Conservation (phyloP, 2,113 vertebrate species). For the Pterocles burchelli region DNA sequence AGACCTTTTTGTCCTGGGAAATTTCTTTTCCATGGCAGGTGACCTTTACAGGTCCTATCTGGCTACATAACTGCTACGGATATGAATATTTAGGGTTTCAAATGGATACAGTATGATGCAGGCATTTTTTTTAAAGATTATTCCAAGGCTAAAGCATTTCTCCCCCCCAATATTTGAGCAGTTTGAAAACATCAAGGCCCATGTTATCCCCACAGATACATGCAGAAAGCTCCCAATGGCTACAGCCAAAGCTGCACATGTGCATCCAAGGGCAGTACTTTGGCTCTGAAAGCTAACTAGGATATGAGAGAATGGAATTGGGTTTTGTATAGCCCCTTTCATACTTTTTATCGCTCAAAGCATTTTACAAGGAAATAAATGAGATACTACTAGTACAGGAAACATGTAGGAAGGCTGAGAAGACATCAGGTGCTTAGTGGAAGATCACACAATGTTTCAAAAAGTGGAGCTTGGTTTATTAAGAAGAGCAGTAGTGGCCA, state of each 20-base stretch:
- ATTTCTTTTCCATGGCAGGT: constrained; percentile 36
- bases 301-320: neutral
- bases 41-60: constrained; percentile 39
- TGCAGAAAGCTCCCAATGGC: neutral
- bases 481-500: neutral
- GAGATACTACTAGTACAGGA: neutral
- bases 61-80: neutral
- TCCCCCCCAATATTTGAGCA: neutral
- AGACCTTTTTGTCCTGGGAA: constrained; percentile 34
- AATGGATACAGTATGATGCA: neutral
- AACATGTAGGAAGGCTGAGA: neutral
- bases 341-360: neutral
- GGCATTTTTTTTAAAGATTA: constrained; percentile 36
- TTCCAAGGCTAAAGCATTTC: neutral
- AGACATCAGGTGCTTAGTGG: neutral
- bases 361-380: neutral
- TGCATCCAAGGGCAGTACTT: neutral
- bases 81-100: constrained; percentile 47
- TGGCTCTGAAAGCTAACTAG: constrained; percentile 1
- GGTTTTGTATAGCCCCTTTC: constrained; percentile 18
- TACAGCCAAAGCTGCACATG: neutral
- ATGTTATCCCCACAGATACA: neutral
- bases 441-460: neutral
- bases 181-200: neutral
- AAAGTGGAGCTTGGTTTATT: neutral